phyloP scores from a whole-genome alignment of 2,888 invertebrate genomes.

The Pycnomerus fuliginosus region DNA sequence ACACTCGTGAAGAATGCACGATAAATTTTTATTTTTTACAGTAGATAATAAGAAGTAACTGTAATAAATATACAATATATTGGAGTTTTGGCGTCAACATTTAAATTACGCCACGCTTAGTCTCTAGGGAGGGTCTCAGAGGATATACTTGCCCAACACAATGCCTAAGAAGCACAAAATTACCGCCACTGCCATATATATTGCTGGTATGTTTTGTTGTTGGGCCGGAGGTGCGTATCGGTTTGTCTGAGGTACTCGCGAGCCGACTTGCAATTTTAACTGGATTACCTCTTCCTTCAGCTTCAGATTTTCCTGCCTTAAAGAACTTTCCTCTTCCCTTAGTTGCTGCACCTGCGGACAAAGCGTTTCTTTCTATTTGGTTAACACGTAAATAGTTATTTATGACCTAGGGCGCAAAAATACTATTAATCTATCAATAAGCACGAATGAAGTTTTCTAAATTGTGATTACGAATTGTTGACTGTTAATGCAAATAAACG shows the following conservation, averaged over 20 bases:
- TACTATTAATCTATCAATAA: too few relatives aligned
- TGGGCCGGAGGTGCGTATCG: slow-evolving; percentile 62
- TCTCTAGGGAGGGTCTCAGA: slow-evolving; percentile 61
- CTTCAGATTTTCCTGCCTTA: slow-evolving; percentile 83
- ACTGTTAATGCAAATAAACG: too few relatives aligned
- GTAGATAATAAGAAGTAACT: slow-evolving; percentile 40
- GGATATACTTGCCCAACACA: slow-evolving; percentile 77
- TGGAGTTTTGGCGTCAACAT: slow-evolving; percentile 34
- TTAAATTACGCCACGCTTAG: slow-evolving; percentile 27
- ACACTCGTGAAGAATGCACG: slow-evolving; percentile 28
- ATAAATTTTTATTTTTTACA: slow-evolving; percentile 44
- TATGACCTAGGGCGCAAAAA: too few relatives aligned
- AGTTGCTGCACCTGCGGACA: slow-evolving; percentile 65
- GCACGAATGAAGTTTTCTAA: too few relatives aligned
- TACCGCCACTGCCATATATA: slow-evolving; percentile 67
- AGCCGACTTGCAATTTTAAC: slow-evolving; percentile 56
- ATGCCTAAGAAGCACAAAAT: slow-evolving; percentile 72
- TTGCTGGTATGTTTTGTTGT: slow-evolving; percentile 60
- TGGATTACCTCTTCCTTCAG: slow-evolving; percentile 74
- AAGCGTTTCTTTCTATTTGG: too few relatives aligned
- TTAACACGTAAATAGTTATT: too few relatives aligned
- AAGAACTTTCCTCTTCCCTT: slow-evolving; percentile 73
- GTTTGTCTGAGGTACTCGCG: slow-evolving; percentile 48
- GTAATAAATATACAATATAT: slow-evolving; percentile 49
- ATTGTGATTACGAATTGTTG: too few relatives aligned